Evolutionary conservation across 2,113 vertebrate genomes (phyloP).

Genomic region (Apus apus): DNA sequence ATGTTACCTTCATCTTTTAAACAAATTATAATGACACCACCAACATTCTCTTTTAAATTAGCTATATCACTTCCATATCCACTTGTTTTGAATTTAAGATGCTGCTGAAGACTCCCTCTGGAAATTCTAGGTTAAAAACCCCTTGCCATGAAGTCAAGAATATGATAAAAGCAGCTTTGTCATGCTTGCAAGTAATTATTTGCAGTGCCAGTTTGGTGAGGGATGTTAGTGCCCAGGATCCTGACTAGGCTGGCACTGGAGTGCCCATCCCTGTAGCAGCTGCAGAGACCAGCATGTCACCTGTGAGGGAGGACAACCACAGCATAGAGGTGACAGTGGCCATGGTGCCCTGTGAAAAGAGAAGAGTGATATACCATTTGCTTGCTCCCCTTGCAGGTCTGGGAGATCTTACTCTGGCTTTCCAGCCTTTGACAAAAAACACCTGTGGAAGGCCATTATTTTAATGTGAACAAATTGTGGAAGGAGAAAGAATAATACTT

Average conservation of each 20-base stretch:
- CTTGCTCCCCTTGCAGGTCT: background rate
- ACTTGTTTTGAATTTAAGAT: background rate
- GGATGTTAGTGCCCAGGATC: background rate
- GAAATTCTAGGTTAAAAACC: background rate
- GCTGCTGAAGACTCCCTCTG: background rate
- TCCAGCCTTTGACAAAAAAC: background rate
- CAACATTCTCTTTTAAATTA: background rate
- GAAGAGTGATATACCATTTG: background rate
- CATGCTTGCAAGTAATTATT: background rate
- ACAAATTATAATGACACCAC: background rate
- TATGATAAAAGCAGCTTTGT: background rate
- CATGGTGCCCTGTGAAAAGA: fast-evolving
- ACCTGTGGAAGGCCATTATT: background rate
- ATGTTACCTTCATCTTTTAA: background rate
- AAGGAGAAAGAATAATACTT: background rate
- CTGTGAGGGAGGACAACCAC: background rate
- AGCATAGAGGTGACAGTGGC: fast-evolving
- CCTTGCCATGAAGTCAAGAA: background rate
- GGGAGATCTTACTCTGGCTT: background rate
- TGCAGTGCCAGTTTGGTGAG: background rate
- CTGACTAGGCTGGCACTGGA: fast-evolving
- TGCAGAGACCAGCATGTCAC: fast-evolving
- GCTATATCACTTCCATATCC: background rate
- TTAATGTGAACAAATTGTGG: background rate
- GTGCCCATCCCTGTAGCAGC: background rate